These are phyloP conservation scores for Ectropis crepuscularia DNA, from an alignment of 2,888 invertebrate species.

Conservation along the genomic window DNA sequence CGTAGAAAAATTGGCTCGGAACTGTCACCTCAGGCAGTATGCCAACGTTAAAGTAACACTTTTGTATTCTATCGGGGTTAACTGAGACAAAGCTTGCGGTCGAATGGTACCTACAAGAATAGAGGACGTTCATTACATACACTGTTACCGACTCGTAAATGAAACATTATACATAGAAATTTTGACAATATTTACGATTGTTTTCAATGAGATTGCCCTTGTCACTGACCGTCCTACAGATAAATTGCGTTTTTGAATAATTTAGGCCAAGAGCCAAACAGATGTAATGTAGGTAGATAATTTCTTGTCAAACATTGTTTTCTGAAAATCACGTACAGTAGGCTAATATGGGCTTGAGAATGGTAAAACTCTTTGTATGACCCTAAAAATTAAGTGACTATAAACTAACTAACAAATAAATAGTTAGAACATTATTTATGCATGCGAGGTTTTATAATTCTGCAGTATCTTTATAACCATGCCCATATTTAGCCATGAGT, in stretches of 20 bases:
- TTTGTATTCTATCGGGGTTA: conserved; percentile 60
- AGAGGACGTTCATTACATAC: conserved; percentile 9
- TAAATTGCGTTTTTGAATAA: not conserved
- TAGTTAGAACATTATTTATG: too few relatives aligned
- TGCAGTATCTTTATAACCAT: too few relatives aligned
- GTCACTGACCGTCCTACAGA: not conserved
- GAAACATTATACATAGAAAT: not conserved
- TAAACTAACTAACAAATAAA: too few relatives aligned
- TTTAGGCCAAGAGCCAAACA: not conserved
- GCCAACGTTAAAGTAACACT: conserved; percentile 61
- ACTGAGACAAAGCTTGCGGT: conserved; percentile 47
- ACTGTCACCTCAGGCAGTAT: conserved; percentile 57
- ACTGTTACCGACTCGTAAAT: conserved; percentile 8
- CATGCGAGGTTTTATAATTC: too few relatives aligned
- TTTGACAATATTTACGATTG: not conserved
- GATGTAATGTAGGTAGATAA: too few relatives aligned
- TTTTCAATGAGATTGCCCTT: not conserved
- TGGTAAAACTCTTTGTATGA: too few relatives aligned
- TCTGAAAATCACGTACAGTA: too few relatives aligned
- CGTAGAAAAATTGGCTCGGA: conserved; percentile 57
- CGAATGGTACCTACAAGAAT: conserved; percentile 10
- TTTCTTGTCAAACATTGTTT: too few relatives aligned
- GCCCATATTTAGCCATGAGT: too few relatives aligned
- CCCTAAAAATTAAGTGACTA: too few relatives aligned
- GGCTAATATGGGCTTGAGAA: too few relatives aligned